These are phyloP conservation scores for Punctoribates punctum DNA, from an alignment of 2,888 invertebrate genomes.

Conservation along the genomic window DNA sequence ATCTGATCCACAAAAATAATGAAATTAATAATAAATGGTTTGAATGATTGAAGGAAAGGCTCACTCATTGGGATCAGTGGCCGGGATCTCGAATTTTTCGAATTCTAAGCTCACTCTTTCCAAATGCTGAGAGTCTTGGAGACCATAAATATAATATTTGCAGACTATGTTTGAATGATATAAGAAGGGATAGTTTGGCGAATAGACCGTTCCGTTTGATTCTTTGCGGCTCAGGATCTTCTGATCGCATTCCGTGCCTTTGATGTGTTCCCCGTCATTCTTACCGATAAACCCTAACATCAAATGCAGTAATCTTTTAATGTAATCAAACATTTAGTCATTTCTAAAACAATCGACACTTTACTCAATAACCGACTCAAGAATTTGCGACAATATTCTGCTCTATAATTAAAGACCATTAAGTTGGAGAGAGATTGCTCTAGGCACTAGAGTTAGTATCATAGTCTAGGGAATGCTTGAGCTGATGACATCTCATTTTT, in stretches of 20 bases:
- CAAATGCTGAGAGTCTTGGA: slow-evolving; percentile 93
- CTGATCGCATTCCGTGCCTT: slow-evolving; percentile 93
- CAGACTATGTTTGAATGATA: slow-evolving; percentile 95
- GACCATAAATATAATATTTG: slow-evolving; percentile 95
- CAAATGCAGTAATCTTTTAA: neutral
- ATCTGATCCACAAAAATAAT: slow-evolving; percentile 11
- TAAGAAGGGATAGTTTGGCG: slow-evolving; percentile 92
- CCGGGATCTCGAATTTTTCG: slow-evolving; percentile 79
- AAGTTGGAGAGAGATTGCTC: too few relatives aligned
- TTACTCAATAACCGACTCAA: neutral
- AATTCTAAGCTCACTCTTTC: slow-evolving; percentile 89
- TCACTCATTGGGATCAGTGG: slow-evolving; percentile 42
- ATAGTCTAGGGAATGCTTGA: too few relatives aligned
- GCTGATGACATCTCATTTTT: too few relatives aligned
- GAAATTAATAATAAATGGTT: too few relatives aligned
- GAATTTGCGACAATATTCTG: too few relatives aligned
- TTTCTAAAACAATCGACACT: neutral
- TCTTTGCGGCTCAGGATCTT: slow-evolving; percentile 90
- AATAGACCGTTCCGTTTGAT: slow-evolving; percentile 85
- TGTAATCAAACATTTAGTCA: neutral
- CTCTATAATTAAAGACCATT: too few relatives aligned
- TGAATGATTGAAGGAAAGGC: neutral
- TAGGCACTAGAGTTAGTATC: too few relatives aligned
- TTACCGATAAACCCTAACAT: slow-evolving; percentile 80
- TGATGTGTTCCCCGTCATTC: slow-evolving; percentile 89